A percentile compares a stretch with the other conserved stretches of the same genome.
These are phyloP conservation scores for Cinclus cinclus DNA, from an alignment of 2,113 vertebrate species.

Conservation along the genomic window DNA sequence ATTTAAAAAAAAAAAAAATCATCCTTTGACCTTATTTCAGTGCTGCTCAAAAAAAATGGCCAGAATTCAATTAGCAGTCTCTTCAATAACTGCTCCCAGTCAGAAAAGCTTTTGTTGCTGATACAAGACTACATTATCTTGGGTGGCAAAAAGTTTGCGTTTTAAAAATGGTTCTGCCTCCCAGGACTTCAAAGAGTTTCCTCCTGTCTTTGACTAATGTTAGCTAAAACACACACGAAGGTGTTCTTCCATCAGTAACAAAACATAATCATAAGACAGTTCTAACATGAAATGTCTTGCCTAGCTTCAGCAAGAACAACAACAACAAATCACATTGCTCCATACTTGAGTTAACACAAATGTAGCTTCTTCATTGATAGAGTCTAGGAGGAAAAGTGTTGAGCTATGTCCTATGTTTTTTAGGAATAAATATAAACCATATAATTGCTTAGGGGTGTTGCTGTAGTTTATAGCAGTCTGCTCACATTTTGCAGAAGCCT, in stretches of 20 bases:
- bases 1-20: neutral
- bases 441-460: neutral
- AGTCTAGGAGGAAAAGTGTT: neutral
- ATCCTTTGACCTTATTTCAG: neutral
- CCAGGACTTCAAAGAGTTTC: slow-evolving; percentile 46
- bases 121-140: neutral
- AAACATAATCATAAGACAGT: slow-evolving; percentile 29
- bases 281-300: slow-evolving; percentile 26
- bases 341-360: neutral
- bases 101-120: neutral
- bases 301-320: neutral
- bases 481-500: neutral
- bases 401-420: neutral
- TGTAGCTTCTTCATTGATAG: neutral
- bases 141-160: slow-evolving; percentile 32
- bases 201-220: slow-evolving; percentile 34
- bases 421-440: neutral
- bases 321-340: neutral
- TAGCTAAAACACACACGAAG: neutral
- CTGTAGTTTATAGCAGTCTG: neutral
- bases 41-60: neutral
- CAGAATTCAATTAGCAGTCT: neutral
- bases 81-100: neutral
- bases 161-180: slow-evolving; percentile 7
- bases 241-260: slow-evolving; percentile 25